Conservation (phyloP, 2,888 invertebrate genomes). For the Drosophila infuscata region DNA sequence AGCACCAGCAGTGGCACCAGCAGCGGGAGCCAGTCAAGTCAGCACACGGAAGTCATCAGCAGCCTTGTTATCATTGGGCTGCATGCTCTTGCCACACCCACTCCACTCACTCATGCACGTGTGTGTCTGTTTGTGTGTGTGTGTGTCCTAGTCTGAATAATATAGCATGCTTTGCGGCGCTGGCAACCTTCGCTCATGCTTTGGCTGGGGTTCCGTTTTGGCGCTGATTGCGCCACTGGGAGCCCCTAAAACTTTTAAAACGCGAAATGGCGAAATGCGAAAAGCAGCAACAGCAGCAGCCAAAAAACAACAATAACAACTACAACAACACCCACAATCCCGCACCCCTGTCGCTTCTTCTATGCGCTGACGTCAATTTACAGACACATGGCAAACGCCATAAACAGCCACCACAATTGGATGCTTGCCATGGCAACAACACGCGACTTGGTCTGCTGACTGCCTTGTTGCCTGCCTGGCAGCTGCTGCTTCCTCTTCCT, state of each 20-base stretch:
- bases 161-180: conserved; percentile 67
- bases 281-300: conserved; percentile 16
- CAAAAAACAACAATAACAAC: conserved; percentile 13
- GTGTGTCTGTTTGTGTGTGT: conserved; percentile 28
- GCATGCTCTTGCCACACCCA: conserved; percentile 8
- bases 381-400: conserved; percentile 77
- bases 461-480: conserved; percentile 10
- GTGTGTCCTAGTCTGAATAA: conserved; percentile 58
- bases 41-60: conserved; percentile 76
- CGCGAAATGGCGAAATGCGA: conserved; percentile 65
- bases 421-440: conserved; percentile 71
- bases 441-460: conserved; percentile 14
- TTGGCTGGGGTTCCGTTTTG: conserved; percentile 41
- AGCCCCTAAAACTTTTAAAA: conserved; percentile 70
- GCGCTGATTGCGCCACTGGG: conserved; percentile 79
- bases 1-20: conserved; percentile 33
- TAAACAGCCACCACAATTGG: conserved; percentile 78
- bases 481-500: conserved; percentile 2
- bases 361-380: conserved; percentile 70
- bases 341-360: conserved; percentile 8
- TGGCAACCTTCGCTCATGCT: conserved; percentile 30
- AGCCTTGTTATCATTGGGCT: conserved; percentile 73
- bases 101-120: conserved; percentile 10
- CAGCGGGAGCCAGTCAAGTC: conserved; percentile 42
- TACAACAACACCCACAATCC: neutral